phyloP scores from a whole-genome alignment of 2,113 vertebrate genomes.

The Xerus inauris region DNA sequence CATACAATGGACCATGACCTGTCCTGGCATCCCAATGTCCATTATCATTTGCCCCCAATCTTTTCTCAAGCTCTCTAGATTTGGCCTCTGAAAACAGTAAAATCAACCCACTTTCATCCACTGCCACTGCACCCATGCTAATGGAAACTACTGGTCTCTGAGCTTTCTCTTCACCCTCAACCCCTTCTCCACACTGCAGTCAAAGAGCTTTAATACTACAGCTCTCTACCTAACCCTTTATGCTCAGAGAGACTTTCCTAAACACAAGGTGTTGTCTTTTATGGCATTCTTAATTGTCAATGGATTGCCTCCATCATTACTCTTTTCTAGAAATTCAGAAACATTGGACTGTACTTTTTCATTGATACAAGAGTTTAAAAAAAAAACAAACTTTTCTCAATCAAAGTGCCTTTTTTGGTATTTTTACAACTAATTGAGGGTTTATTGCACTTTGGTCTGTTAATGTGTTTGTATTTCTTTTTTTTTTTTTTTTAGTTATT shows the following conservation, averaged over 20 bases:
- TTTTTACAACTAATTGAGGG: not conserved
- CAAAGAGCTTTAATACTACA: not conserved
- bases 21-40: not conserved
- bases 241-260: not conserved
- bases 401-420: not conserved
- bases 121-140: not conserved
- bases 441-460: not conserved
- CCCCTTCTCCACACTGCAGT: not conserved
- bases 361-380: not conserved
- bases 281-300: not conserved
- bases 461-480: not conserved
- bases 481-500: not conserved
- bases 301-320: not conserved
- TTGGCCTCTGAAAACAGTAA: not conserved
- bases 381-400: not conserved
- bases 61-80: not conserved
- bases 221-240: not conserved
- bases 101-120: not conserved
- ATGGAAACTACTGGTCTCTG: not conserved
- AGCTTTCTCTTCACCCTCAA: not conserved
- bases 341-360: not conserved
- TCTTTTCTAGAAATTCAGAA: not conserved
- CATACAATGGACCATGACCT: not conserved
- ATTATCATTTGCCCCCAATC: not conserved
- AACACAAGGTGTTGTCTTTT: not conserved